These are phyloP conservation scores for Zoroaster sp. DNA, from an alignment of 53 echinoderm and acorn worm species.

Conservation along the genomic window DNA sequence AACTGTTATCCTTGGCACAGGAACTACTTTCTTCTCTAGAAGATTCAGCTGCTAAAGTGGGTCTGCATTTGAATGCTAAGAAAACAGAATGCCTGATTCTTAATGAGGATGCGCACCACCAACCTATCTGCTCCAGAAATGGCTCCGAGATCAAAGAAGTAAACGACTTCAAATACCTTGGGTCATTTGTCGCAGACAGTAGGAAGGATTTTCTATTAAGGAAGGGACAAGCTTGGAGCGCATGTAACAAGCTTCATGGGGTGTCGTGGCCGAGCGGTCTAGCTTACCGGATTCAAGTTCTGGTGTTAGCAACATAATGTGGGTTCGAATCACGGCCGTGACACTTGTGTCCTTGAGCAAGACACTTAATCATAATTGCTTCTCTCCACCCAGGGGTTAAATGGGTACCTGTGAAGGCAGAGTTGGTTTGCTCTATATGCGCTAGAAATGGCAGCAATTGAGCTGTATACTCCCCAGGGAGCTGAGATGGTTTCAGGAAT, in stretches of 20 bases:
- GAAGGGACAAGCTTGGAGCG: conserved; percentile 18
- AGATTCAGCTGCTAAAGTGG: conserved; percentile 23
- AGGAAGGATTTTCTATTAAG: conserved; percentile 22
- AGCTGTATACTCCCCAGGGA: too few relatives aligned
- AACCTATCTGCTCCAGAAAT: conserved; percentile 20
- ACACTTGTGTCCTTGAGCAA: too few relatives aligned
- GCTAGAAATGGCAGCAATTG: too few relatives aligned
- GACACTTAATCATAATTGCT: too few relatives aligned
- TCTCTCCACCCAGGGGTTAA: too few relatives aligned
- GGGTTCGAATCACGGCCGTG: too few relatives aligned
- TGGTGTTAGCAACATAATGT: too few relatives aligned
- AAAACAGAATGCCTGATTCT: conserved; percentile 34
- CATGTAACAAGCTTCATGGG: not conserved
- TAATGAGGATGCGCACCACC: not conserved
- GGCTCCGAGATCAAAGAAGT: not conserved
- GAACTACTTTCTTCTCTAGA: conserved; percentile 23
- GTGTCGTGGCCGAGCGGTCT: too few relatives aligned
- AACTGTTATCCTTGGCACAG: not conserved
- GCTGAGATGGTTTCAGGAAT: too few relatives aligned
- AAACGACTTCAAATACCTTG: not conserved
- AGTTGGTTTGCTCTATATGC: too few relatives aligned
- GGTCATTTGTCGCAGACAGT: conserved; percentile 16
- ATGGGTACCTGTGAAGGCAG: too few relatives aligned
- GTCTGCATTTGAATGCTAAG: conserved; percentile 10
- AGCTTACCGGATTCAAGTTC: too few relatives aligned